phyloP scores from a whole-genome alignment of 2,113 vertebrate species.

The Natator depressus region DNA sequence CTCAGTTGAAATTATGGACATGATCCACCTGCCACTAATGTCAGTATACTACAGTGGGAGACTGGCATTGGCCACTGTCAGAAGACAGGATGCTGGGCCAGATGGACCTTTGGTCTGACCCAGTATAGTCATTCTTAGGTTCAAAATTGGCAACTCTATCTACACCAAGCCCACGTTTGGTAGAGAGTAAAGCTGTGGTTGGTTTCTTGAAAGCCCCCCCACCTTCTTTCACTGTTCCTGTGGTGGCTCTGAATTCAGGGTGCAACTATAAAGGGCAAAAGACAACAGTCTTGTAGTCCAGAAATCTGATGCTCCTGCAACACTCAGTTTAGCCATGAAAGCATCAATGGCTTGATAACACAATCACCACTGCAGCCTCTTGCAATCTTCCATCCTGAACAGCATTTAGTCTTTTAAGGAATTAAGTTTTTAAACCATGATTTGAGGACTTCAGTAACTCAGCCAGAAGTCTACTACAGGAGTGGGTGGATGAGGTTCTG shows the following conservation, averaged over 20 bases:
- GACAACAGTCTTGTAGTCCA: slow-evolving; percentile 24
- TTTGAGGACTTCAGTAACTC: no score
- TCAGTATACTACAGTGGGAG: not conserved
- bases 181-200: slow-evolving; percentile 21
- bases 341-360: not conserved
- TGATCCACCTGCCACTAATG: slow-evolving; percentile 16
- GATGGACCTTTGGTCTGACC: no score
- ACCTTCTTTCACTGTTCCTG: slow-evolving; percentile 4
- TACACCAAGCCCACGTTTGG: not conserved
- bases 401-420: not conserved
- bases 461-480: no score
- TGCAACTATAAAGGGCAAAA: not conserved
- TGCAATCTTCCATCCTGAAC: not conserved
- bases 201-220: not conserved
- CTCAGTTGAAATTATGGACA: not conserved
- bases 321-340: not conserved
- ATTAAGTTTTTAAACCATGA: no score
- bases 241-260: not conserved
- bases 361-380: not conserved
- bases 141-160: no score
- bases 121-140: no score
- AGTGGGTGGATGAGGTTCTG: no score
- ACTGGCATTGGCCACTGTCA: not conserved
- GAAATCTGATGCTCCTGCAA: not conserved
- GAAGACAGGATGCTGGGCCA: no score